phyloP scores from a whole-genome alignment of 64 coral and sea anemone species.

The Montipora efflorescens region DNA sequence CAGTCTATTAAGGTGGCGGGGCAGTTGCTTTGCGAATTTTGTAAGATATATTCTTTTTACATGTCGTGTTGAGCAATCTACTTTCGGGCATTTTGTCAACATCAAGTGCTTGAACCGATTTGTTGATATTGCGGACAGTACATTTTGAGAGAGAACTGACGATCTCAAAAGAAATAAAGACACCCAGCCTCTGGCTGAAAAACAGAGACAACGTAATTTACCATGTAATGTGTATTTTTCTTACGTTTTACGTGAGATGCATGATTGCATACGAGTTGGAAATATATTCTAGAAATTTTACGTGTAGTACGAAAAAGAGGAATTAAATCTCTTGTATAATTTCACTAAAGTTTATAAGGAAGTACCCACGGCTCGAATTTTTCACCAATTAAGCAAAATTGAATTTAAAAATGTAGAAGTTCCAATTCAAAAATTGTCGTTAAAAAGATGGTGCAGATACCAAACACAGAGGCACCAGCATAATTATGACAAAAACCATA shows the following conservation, averaged over 20 bases:
- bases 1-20: neutral
- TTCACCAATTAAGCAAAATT: neutral
- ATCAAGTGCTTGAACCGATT: too few species aligned
- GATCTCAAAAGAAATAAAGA: too few species aligned
- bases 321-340: neutral
- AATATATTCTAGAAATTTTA: neutral
- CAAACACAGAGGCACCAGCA: neutral
- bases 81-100: neutral
- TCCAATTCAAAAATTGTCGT: neutral
- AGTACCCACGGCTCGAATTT: neutral
- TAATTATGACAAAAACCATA: constrained; percentile 5
- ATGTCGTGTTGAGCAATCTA: neutral
- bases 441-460: neutral
- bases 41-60: neutral
- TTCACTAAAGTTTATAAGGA: neutral
- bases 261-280: neutral
- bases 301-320: neutral
- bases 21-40: neutral
- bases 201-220: too few species aligned
- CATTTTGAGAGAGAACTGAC: neutral
- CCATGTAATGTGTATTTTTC: neutral
- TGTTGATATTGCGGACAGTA: neutral
- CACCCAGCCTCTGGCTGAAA: too few species aligned
- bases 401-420: neutral
- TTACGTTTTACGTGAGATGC: neutral